Conservation (phyloP, 2,797 vertebrate species). For the Enteromius afrohamiltoni region DNA sequence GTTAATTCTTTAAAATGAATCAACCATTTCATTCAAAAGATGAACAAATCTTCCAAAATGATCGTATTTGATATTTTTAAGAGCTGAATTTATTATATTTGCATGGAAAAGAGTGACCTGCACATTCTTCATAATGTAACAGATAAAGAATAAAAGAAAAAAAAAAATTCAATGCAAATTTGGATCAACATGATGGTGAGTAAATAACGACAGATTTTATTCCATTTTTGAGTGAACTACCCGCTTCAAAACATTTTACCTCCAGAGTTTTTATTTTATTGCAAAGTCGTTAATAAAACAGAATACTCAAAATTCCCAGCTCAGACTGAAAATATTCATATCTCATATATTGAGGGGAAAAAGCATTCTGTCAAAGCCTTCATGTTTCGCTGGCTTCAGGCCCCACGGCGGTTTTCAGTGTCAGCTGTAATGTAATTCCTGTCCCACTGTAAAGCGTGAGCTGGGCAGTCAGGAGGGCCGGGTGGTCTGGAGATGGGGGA, state of each 20-base stretch:
- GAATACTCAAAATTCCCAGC: neutral
- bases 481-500: slow-evolving; percentile 45
- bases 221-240: neutral
- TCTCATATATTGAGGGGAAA: slow-evolving; percentile 46
- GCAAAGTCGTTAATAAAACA: neutral
- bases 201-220: neutral
- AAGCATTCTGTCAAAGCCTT: slow-evolving; percentile 57
- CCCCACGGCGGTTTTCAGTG: slow-evolving; percentile 55
- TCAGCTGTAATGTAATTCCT: slow-evolving; percentile 58
- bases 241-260: neutral
- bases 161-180: neutral
- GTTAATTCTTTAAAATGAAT: neutral
- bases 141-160: no score
- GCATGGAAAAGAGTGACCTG: neutral
- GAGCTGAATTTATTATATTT: neutral
- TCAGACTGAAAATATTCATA: slow-evolving; percentile 45
- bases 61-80: neutral
- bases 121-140: neutral
- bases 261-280: neutral
- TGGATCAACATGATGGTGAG: neutral
- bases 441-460: slow-evolving; percentile 38
- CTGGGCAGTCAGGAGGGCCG: neutral
- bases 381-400: slow-evolving; percentile 58
- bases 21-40: neutral
- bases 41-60: neutral